Evolutionary conservation across 2,888 invertebrate species (phyloP), one percentile per base, ranked within the genome.

Genomic region (Melanotus villosus): DNA sequence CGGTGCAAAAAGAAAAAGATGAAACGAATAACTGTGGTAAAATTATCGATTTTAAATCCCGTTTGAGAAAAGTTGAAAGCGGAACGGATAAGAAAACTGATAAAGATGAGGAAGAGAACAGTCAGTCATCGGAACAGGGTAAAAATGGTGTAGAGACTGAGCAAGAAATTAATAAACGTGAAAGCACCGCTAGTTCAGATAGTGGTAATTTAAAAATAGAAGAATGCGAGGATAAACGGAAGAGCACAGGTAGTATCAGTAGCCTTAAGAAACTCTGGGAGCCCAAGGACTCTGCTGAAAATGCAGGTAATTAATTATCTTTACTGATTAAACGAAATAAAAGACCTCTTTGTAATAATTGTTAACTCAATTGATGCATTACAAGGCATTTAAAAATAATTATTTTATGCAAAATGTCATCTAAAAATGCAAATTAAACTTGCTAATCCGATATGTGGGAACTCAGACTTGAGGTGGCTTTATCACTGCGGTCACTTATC

Each of bases 221-320:
- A 6, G 93, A 93, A 57, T 90, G 90, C 12, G 94, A 95, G 58
- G 94, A 95, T 82, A 96, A 96, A 83, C 89, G 96, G 10, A 92
- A 94, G 75, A 96, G 96, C 84, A 96, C 96, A 54, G 96, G 96
- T 71, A 95, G 95, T 85, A 97, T 97, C 80, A 95, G 92, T 83
- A 96, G 95, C 84, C 87, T 97, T 79, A 96, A 96, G 84, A 95
- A 95, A 84, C 86, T 97, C 72, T 97, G 97, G 97, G 97, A 97
- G 85, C 92, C 92, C 74, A 93, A 93, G 81, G 92, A 92, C 82
- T 84, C 84, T 2, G 78, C 80, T 50, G 85, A 85, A 73, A 77
- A 74, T 52, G 83, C 81, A 56, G 65, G 64, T 56, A 64, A 43
- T 16, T 26, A 10, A 56, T 34, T 23, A 34, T 34, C 16, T 41